phyloP scores from a whole-genome alignment of 2,113 vertebrate species.

The Rhabdornis inornatus region DNA sequence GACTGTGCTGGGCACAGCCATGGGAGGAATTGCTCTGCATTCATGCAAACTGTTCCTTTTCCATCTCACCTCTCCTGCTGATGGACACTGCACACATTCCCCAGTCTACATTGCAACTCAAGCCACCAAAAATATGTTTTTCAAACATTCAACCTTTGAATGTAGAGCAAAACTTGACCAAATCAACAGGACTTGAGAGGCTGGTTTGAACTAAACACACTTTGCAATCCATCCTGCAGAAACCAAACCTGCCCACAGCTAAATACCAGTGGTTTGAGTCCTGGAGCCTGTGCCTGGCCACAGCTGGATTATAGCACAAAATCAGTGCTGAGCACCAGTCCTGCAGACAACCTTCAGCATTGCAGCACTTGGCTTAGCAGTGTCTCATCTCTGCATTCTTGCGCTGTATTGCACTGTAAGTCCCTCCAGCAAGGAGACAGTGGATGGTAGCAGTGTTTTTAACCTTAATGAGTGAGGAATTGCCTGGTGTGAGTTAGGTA shows the following conservation, averaged over 20 bases:
- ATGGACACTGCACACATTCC: not conserved
- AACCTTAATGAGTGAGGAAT: not conserved
- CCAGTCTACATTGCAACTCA: not conserved
- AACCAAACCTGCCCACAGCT: not conserved
- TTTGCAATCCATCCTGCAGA: not conserved
- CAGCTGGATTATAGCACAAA: not conserved
- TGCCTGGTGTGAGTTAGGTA: not conserved
- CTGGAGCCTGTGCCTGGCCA: not conserved
- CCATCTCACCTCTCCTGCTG: not conserved
- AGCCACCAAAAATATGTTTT: not conserved
- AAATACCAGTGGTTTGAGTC: not conserved
- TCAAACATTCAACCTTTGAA: not conserved
- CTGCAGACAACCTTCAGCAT: not conserved
- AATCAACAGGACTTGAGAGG: not conserved
- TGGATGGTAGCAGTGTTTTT: not conserved
- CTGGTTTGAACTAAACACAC: not conserved
- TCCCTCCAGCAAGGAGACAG: not conserved
- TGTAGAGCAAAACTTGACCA: not conserved
- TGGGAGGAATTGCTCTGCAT: not conserved
- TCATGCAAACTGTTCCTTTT: not conserved
- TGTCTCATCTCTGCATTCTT: not conserved
- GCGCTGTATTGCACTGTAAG: fast-evolving
- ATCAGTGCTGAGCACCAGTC: not conserved
- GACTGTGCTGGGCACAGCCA: fast-evolving
- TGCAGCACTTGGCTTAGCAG: not conserved